phyloP scores from a whole-genome alignment of 2,888 invertebrate species.

The Ferdinandea cuprea region DNA sequence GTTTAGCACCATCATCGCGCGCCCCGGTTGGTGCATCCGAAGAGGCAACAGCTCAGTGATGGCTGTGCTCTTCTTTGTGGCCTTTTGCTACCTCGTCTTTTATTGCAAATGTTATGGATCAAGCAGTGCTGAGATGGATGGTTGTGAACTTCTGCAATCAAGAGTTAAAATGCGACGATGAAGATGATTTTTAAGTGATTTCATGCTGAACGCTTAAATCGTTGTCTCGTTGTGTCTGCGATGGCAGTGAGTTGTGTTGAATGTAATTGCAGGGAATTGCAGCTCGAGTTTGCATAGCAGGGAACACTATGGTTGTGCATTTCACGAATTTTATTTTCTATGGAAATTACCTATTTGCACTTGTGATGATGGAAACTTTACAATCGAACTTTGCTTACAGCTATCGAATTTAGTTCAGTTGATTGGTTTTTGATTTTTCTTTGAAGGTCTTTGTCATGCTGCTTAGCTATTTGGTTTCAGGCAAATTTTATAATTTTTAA shows the following conservation, averaged over 20 bases:
- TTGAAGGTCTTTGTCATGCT: background rate
- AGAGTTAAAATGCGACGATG: constrained; percentile 68
- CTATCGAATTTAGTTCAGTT: background rate
- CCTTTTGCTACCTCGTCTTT: constrained; percentile 60
- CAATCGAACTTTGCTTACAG: background rate
- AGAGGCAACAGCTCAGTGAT: constrained; percentile 6
- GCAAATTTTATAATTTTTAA: too few relatives aligned
- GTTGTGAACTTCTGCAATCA: constrained; percentile 74
- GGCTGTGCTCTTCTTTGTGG: constrained; percentile 57
- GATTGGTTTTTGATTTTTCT: background rate
- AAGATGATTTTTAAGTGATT: constrained; percentile 72
- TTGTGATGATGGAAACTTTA: background rate
- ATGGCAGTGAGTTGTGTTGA: constrained; percentile 42
- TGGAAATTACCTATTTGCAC: constrained; percentile 14
- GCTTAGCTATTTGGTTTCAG: background rate
- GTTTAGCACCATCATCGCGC: constrained; percentile 55
- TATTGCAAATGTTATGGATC: constrained; percentile 71
- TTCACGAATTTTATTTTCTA: background rate
- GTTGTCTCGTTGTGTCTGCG: constrained; percentile 34
- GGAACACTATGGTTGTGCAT: constrained; percentile 6
- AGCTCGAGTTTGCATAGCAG: constrained; percentile 18
- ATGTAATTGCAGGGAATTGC: constrained; percentile 50
- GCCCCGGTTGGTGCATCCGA: constrained; percentile 9
- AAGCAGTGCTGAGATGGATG: constrained; percentile 59
- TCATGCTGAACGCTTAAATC: constrained; percentile 54